phyloP scores from a whole-genome alignment of 2,113 vertebrate genomes.

The Cepphus grylle region DNA sequence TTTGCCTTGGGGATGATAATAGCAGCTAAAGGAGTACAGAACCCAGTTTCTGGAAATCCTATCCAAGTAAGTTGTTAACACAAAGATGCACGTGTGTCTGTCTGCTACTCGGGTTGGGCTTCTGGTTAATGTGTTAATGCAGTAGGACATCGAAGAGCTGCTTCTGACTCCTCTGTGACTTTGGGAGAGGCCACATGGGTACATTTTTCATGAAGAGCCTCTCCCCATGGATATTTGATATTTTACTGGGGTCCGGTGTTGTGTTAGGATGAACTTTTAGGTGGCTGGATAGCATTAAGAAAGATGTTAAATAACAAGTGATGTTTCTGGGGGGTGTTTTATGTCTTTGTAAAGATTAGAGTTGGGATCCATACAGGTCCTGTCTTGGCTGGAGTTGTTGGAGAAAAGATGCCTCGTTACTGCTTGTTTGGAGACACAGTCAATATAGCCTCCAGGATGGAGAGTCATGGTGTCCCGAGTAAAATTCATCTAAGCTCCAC shows the following conservation, averaged over 20 bases:
- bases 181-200: background rate
- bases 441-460: conserved; percentile 77
- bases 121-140: background rate
- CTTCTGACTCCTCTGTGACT: background rate
- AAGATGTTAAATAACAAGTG: conserved; percentile 3
- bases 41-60: conserved; percentile 74
- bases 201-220: background rate
- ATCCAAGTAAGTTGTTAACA: conserved; percentile 70
- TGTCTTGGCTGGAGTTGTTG: conserved; percentile 73
- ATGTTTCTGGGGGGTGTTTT: background rate
- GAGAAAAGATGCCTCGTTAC: conserved; percentile 81
- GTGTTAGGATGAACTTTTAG: background rate
- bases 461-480: conserved; percentile 73
- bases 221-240: background rate
- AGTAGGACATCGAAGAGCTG: background rate
- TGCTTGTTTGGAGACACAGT: conserved; percentile 80
- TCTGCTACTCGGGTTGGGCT: background rate
- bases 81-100: background rate
- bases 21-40: conserved; percentile 75
- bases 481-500: conserved; percentile 76
- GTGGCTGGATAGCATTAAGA: background rate
- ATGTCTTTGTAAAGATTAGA: conserved; percentile 69
- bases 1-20: conserved; percentile 81
- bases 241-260: background rate
- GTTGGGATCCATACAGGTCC: conserved; percentile 76